Evolutionary conservation across 2,113 vertebrate genomes (phyloP).

Genomic region (Physeter macrocephalus): DNA sequence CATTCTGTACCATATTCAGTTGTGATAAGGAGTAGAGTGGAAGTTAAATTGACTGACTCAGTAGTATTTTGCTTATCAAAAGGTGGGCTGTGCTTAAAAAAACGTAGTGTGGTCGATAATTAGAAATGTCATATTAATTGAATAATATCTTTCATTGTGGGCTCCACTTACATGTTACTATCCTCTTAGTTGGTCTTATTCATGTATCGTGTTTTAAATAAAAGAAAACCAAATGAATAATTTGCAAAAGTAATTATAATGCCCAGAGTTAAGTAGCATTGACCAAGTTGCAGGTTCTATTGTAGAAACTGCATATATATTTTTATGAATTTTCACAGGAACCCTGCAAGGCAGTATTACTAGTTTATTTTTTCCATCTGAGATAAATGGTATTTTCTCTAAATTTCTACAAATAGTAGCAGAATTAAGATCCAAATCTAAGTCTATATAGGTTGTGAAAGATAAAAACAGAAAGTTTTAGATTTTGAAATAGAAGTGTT

Average conservation of each 20-base stretch:
- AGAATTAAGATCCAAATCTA: neutral
- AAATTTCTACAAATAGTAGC: neutral
- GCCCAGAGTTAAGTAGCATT: neutral
- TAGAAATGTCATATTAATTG: neutral
- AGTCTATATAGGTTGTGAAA: neutral
- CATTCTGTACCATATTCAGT: neutral
- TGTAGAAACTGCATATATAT: neutral
- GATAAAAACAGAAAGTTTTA: neutral
- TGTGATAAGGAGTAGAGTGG: neutral
- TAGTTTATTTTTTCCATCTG: neutral
- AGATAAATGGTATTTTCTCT: neutral
- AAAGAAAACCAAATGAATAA: neutral
- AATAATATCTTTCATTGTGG: neutral
- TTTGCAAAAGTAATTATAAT: neutral
- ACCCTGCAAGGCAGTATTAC: neutral
- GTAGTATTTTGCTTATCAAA: neutral
- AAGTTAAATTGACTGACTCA: neutral
- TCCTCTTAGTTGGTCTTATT: neutral
- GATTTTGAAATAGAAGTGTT: neutral
- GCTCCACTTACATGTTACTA: neutral
- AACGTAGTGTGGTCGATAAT: neutral
- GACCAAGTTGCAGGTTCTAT: neutral
- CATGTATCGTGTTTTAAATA: neutral
- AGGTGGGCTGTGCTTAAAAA: neutral
- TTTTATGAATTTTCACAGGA: neutral